phyloP scores from a whole-genome alignment of 2,888 invertebrate genomes.

The Cryptosula pallasiana region DNA sequence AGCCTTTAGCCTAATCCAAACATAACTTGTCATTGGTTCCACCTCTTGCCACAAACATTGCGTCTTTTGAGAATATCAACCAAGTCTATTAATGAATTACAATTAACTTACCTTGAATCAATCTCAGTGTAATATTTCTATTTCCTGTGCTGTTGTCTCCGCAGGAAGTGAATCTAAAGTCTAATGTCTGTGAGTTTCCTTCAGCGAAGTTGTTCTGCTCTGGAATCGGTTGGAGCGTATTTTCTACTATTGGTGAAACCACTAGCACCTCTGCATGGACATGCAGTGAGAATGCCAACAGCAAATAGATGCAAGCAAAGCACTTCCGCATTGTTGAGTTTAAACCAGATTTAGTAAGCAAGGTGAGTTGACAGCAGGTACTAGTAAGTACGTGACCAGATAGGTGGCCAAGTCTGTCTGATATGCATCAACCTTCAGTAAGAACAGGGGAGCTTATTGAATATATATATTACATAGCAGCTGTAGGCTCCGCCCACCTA shows the following conservation, averaged over 20 bases:
- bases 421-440: too few relatives aligned
- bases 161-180: not conserved
- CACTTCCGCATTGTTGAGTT: too few relatives aligned
- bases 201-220: not conserved
- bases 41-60: too few relatives aligned
- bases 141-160: not conserved
- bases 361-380: not conserved
- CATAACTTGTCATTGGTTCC: too few relatives aligned
- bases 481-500: too few relatives aligned
- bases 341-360: not conserved
- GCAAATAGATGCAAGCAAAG: too few relatives aligned
- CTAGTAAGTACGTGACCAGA: not conserved
- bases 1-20: too few relatives aligned
- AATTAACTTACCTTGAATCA: not conserved
- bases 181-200: not conserved
- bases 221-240: not conserved
- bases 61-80: too few relatives aligned
- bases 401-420: not conserved
- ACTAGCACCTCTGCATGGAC: not conserved
- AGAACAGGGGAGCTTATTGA: too few relatives aligned
- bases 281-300: too few relatives aligned
- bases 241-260: not conserved
- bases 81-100: not conserved
- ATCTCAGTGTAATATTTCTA: not conserved
- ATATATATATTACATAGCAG: too few relatives aligned